These are phyloP conservation scores for Nothocercus julius DNA, from an alignment of 2,113 vertebrate species.

Conservation along the genomic window DNA sequence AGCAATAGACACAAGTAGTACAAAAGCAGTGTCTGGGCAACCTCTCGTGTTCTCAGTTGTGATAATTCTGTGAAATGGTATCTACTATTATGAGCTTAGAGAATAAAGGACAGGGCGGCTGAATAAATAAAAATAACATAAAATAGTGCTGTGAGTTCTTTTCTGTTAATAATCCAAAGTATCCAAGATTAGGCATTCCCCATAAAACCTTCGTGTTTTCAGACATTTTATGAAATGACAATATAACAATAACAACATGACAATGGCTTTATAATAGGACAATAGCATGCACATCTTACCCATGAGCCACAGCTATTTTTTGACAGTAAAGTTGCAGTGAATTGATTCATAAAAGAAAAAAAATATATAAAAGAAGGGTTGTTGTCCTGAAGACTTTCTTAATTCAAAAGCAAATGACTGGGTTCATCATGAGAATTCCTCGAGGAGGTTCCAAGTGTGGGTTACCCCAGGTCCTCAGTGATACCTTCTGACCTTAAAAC, in stretches of 20 bases:
- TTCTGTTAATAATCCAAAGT: constrained; percentile 21
- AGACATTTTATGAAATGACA: constrained; percentile 14
- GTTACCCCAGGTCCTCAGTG: not conserved
- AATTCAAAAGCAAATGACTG: not conserved
- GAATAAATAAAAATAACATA: constrained; percentile 39
- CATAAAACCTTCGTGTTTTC: constrained; percentile 16
- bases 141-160: not conserved
- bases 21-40: not conserved
- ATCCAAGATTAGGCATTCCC: constrained; percentile 13
- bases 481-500: not conserved
- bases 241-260: not conserved
- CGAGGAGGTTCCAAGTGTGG: not conserved
- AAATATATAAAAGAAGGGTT: not conserved
- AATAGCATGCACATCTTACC: not conserved
- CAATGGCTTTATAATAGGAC: constrained; percentile 13
- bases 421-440: not conserved
- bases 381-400: not conserved
- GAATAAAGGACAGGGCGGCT: constrained; percentile 3
- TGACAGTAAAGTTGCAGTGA: not conserved
- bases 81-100: not conserved
- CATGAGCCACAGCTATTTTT: not conserved
- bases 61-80: not conserved
- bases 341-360: not conserved
- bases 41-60: not conserved
- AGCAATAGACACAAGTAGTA: not conserved